Percentiles rank a stretch among this genome's conserved stretches.
phyloP scores from a whole-genome alignment of 2,888 invertebrate genomes.

The Melinopterus prodromus region DNA sequence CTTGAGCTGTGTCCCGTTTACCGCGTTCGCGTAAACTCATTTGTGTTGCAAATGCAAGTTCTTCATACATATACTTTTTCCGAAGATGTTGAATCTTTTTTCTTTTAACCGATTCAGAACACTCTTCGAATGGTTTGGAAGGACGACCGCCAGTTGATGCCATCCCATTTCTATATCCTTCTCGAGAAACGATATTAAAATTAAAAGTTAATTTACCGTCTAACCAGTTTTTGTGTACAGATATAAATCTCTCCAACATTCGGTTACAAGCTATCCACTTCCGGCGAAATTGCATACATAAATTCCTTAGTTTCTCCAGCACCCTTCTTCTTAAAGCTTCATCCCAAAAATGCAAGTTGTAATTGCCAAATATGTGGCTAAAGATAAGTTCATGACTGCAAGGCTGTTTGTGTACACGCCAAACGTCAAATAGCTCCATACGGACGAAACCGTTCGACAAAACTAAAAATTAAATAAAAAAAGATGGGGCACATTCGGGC shows the following conservation, averaged over 20 bases:
- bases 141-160: background rate
- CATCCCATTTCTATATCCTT: background rate
- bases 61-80: background rate
- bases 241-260: background rate
- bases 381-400: no score
- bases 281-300: background rate
- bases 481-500: no score
- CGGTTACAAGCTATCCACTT: background rate
- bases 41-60: background rate
- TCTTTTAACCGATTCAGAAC: background rate
- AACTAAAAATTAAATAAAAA: no score
- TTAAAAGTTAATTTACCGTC: background rate
- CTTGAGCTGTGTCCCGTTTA: background rate
- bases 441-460: no score
- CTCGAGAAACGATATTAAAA: background rate
- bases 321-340: no score
- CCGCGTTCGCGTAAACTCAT: background rate
- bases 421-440: no score
- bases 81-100: background rate
- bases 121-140: background rate
- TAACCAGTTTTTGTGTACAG: background rate
- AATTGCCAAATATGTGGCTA: no score
- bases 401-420: no score
- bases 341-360: no score
- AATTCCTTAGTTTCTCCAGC: background rate